These are phyloP conservation scores for Toxonevra muliebris DNA, from an alignment of 2,888 invertebrate species.

Conservation along the genomic window DNA sequence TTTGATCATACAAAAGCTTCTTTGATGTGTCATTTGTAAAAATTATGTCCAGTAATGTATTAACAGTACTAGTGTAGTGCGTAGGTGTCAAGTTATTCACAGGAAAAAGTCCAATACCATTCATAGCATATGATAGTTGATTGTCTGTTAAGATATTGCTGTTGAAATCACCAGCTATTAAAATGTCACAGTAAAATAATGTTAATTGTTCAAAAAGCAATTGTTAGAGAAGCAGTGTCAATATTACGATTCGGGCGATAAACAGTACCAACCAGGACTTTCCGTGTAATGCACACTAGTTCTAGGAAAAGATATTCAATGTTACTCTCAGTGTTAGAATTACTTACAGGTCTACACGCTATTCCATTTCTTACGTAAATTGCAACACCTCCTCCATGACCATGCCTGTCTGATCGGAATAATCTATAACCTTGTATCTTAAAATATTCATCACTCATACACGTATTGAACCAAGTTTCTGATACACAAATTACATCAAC, in stretches of 20 bases:
- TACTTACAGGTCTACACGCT: neutral
- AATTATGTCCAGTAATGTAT: too few relatives aligned
- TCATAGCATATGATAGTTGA: too few relatives aligned
- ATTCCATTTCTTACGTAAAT: constrained; percentile 5
- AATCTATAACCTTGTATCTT: neutral
- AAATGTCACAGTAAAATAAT: too few relatives aligned
- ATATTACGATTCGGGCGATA: neutral
- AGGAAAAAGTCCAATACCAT: neutral
- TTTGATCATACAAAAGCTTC: constrained; percentile 6
- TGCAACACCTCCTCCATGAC: constrained; percentile 14
- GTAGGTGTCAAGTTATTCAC: too few relatives aligned
- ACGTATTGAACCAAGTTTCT: constrained; percentile 3
- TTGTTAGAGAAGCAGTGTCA: neutral
- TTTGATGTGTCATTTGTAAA: too few relatives aligned
- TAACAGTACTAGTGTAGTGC: too few relatives aligned
- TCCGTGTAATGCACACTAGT: neutral
- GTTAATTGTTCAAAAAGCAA: neutral
- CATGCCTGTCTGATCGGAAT: constrained; percentile 2
- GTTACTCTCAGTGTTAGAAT: neutral
- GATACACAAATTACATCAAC: constrained; percentile 3
- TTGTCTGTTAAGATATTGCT: too few relatives aligned
- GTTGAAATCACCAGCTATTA: too few relatives aligned
- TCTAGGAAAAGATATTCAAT: constrained; percentile 7
- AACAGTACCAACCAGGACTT: neutral
- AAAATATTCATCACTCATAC: neutral